phyloP scores from a whole-genome alignment of 1,140 invertebrate genomes.

The Sycophaga agraensis region DNA sequence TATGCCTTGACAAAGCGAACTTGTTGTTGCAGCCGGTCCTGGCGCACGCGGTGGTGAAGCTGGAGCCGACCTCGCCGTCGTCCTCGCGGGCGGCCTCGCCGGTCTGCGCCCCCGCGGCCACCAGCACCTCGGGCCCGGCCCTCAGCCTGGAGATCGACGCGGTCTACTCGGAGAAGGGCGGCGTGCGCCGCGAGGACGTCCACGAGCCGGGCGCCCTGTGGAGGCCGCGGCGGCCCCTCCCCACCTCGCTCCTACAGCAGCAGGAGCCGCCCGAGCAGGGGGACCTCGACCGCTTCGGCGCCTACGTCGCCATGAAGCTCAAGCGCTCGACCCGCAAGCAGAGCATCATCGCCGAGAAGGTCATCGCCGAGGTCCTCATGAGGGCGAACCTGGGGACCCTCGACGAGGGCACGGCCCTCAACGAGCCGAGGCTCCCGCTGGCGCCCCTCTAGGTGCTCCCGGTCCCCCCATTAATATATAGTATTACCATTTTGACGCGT shows the following conservation, averaged over 20 bases:
- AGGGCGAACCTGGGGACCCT: conserved; percentile 32
- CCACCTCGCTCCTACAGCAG: too few species aligned
- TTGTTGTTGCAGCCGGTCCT: conserved; percentile 20
- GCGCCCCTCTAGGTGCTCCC: too few species aligned
- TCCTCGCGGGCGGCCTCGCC: conserved; percentile 10
- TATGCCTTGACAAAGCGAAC: too few species aligned
- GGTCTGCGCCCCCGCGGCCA: not conserved
- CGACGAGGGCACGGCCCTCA: conserved; percentile 25
- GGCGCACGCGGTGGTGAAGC: conserved; percentile 25
- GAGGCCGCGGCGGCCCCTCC: not conserved
- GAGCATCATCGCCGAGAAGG: conserved; percentile 33
- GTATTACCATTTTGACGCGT: too few species aligned
- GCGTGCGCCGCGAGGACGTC: not conserved
- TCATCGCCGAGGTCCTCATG: conserved; percentile 31
- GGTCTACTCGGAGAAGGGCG: conserved; percentile 2
- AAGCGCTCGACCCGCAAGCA: conserved; percentile 26
- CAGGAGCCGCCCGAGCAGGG: not conserved
- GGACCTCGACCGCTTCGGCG: conserved; percentile 29
- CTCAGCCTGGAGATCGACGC: conserved; percentile 1
- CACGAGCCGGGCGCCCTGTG: not conserved
- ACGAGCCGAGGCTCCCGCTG: too few species aligned
- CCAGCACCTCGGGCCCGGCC: not conserved
- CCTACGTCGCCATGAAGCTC: conserved; percentile 29
- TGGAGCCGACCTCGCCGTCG: conserved; percentile 22
- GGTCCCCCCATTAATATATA: too few species aligned